Evolutionary conservation across 1,140 invertebrate genomes (phyloP).

Genomic region (Parapsyche elsis): DNA sequence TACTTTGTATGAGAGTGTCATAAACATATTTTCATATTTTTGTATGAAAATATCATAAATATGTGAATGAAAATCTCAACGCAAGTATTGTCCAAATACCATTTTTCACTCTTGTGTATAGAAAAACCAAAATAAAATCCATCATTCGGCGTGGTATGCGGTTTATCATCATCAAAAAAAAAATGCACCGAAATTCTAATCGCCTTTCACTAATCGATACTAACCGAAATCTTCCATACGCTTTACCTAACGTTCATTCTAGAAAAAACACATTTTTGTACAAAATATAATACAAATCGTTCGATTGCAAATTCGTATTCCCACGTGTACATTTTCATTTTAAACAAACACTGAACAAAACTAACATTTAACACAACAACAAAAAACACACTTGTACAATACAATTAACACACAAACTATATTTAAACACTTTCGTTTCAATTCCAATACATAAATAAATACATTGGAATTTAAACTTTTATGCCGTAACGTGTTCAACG

Average conservation of each 20-base stretch:
- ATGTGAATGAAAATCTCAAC: constrained; percentile 7
- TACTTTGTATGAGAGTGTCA: too few species aligned
- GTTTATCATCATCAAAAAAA: background rate
- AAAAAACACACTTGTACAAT: constrained; percentile 5
- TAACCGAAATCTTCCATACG: too few species aligned
- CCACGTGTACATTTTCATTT: background rate
- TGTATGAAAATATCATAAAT: too few species aligned
- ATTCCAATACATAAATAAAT: background rate
- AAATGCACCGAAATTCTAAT: background rate
- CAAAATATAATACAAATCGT: background rate
- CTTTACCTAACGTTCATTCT: constrained; percentile 45
- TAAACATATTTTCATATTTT: too few species aligned
- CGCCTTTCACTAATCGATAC: background rate
- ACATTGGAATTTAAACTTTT: too few species aligned
- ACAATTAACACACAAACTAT: background rate
- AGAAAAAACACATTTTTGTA: constrained; percentile 23
- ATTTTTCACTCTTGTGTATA: background rate
- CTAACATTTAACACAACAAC: background rate
- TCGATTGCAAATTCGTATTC: background rate
- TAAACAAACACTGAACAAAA: too few species aligned
- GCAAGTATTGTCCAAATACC: background rate
- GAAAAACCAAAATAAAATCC: background rate
- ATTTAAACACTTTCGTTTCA: background rate
- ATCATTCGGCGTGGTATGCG: background rate
- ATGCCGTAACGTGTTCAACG: too few species aligned